Evolutionary conservation across 2,113 vertebrate species (phyloP).

Genomic region (Otis tarda): DNA sequence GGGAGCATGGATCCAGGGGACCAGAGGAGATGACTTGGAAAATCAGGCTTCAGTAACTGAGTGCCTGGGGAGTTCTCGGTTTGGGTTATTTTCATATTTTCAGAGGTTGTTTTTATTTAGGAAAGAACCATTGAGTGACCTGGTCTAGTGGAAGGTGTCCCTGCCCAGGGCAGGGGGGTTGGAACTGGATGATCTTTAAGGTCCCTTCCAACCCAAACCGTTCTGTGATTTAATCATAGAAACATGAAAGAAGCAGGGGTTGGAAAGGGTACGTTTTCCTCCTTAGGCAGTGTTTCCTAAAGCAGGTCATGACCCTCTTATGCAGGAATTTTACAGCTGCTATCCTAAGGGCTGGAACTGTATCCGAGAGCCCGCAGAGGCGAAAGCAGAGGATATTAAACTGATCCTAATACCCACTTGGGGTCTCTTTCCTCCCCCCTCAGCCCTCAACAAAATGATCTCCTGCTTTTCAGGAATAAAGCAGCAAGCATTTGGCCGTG

Average conservation of each 20-base stretch:
- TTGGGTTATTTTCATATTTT: background rate
- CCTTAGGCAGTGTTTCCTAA: constrained; percentile 41
- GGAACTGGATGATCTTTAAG: no score
- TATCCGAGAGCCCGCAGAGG: background rate
- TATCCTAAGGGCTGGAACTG: background rate
- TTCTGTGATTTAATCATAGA: background rate
- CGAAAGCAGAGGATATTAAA: background rate
- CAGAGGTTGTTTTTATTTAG: constrained; percentile 1
- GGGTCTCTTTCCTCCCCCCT: background rate
- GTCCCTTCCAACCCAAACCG: no score
- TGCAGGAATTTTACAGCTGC: constrained; percentile 52
- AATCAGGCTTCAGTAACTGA: background rate
- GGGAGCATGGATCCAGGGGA: background rate
- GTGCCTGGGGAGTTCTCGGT: background rate
- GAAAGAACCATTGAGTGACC: background rate
- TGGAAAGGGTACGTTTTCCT: constrained; percentile 29
- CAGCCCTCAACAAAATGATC: background rate
- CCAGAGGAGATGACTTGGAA: background rate
- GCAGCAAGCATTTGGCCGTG: background rate
- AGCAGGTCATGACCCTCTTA: constrained; percentile 48
- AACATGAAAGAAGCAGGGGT: constrained; percentile 11
- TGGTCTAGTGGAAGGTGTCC: no score
- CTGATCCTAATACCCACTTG: background rate
- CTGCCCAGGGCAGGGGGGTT: no score
- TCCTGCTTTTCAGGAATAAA: constrained; percentile 58